Base-by-base conservation (phyloP, 2,888 invertebrate genomes). In the Drosophila multiciliata region DNA sequence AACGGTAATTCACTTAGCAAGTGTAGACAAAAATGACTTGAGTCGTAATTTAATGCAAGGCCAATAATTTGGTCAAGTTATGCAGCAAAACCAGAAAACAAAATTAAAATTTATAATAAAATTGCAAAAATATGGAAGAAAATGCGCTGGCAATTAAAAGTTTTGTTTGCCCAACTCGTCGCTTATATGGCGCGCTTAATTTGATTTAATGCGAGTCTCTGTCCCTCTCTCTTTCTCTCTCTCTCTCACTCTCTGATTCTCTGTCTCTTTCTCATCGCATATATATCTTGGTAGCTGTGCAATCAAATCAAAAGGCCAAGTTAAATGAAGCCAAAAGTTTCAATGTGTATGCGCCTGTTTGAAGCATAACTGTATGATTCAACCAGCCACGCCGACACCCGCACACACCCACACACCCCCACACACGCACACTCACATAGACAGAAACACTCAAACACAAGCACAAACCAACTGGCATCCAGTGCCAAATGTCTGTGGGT, bases 301-400 rank as follows among this genome's bases (percentile, higher is more conserved):
- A 87, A 79, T 81, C 77, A 80, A 84, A 84, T 84, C 84, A 83
- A 78, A 82, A 82, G 68, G 63, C 76, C 73, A 74, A 77, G 87
- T 88, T 86, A 71, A 81, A 81, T 74, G 77, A 77, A 82, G 82
- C 76, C 62, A 75, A 82, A 87, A 80, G 78, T 85, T 76, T 55
- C 66, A 69, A 69, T 76, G 66, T 71, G 70, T 62, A 59, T 58
- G 70, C 60, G 65, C 61, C 67, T 73, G 67, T 85, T 64, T 53
- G 66, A 63, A 70, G 61, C 71, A 74, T 68, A 68, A 62, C 67
- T 63, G 35, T 66, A 62, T 58, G 58, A 45, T 58, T 15, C 55
- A 52, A 40, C 65, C 40, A 59, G 45, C 45, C 45, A 23, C 52
- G 35, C 67, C 62, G 35, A 48, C 26, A 45, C 45, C 26, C 20